Evolutionary conservation across 2,113 vertebrate species (phyloP), one percentile per base, ranked within the genome.

Genomic region (Brevimyrus niger): DNA sequence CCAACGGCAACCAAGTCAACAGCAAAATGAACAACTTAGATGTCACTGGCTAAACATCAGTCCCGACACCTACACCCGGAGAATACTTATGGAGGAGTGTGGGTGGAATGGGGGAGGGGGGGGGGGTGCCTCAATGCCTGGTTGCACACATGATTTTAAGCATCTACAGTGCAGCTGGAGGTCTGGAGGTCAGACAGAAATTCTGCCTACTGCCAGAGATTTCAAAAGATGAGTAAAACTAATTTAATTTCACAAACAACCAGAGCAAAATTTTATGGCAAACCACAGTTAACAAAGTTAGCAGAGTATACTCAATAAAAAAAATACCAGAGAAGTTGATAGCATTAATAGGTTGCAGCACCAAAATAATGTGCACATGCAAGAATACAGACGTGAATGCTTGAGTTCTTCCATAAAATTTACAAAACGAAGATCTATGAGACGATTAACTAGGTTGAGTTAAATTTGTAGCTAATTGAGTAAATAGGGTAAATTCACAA

Each of bases 281-380:
- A n/a, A 48, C 82, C 82, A 85, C 42, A 80, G 44, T 48, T 85
- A 85, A 48, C 44, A 80, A 80, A 80, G 73, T 38, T 80, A 80
- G 73, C 73, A 42, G 13, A 80, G 73, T 80, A 80, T 42, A 42
- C 73, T 42, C 73, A 80, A 80, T 42, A 80, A 80, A 80, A 80
- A 80, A 80, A 17, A 80, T 80, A 42, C 73, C 31, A 8, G 73
- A 42, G 31, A 80, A 80, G 73, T 0, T 38, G 31, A 80, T 76
- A 38, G 65, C 69, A 38, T 38, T 76, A 76, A 76, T 76, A 76
- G 13, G 31, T 38, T 76, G 31, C 73, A 80, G 15, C 35, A 42
- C 35, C 73, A 80, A 80, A 42, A 5, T 42, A 80, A 80, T 42
- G 21, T 35, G 13, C 31, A 19, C 17, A 38, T 38, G 69, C 35